phyloP scores from a whole-genome alignment of 2,888 invertebrate genomes.

The Gonocerus acuteangulatus region DNA sequence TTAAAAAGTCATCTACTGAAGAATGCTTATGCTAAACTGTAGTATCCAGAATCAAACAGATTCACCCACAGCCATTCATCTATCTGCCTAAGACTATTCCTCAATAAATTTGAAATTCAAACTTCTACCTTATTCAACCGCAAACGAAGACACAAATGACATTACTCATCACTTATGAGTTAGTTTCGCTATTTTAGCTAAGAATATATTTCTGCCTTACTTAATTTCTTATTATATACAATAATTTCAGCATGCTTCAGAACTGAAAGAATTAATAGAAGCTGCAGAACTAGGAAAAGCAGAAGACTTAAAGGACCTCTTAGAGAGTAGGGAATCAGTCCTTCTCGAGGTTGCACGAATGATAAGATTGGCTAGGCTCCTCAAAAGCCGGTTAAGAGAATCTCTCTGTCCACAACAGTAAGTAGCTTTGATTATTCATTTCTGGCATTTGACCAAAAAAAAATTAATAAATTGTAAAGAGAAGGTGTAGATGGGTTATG shows the following conservation, averaged over 20 bases:
- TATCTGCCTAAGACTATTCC: too few relatives aligned
- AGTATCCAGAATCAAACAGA: too few relatives aligned
- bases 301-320: slow-evolving; percentile 50
- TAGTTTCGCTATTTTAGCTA: too few relatives aligned
- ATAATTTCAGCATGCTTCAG: slow-evolving; percentile 4
- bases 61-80: too few relatives aligned
- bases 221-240: too few relatives aligned
- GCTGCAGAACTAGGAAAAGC: slow-evolving; percentile 50
- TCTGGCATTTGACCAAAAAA: background rate
- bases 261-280: slow-evolving; percentile 49
- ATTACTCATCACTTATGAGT: too few relatives aligned
- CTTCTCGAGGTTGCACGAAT: slow-evolving; percentile 64
- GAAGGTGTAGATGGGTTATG: background rate
- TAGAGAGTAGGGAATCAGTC: slow-evolving; percentile 55
- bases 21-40: too few relatives aligned
- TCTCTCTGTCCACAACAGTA: slow-evolving; percentile 45
- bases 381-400: slow-evolving; percentile 58
- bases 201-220: too few relatives aligned
- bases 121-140: too few relatives aligned
- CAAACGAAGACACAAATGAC: too few relatives aligned
- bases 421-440: slow-evolving; percentile 28
- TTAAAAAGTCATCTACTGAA: too few relatives aligned
- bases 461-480: background rate
- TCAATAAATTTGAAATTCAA: too few relatives aligned
- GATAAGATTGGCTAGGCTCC: slow-evolving; percentile 59